Percentiles rank a stretch among this genome's conserved stretches.
Conservation (phyloP, 2,888 invertebrate species). For the Agrotis clavis region DNA sequence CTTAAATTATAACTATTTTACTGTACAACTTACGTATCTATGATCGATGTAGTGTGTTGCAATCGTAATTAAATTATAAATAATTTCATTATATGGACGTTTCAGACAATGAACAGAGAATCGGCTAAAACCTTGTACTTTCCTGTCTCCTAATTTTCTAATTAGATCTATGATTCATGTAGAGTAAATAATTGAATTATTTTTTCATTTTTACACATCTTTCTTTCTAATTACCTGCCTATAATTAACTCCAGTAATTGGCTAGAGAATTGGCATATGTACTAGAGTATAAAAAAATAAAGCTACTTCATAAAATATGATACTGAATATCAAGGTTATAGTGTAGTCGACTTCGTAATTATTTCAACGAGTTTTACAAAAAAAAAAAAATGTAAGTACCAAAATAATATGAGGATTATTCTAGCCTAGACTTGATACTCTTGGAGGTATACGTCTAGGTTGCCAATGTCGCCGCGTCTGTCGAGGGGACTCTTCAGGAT, state of each 20-base stretch:
- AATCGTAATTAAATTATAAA: constrained; percentile 45
- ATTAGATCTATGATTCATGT: constrained; percentile 28
- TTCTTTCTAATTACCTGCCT: constrained; percentile 23
- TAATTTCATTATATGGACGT: constrained; percentile 56
- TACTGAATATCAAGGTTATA: constrained; percentile 15
- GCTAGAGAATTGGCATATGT: constrained; percentile 13
- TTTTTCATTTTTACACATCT: constrained; percentile 15
- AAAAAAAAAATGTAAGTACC: not conserved
- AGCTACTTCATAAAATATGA: constrained; percentile 28
- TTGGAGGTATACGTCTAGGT: too few relatives aligned
- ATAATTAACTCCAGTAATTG: constrained; percentile 24
- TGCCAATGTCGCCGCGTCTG: too few relatives aligned
- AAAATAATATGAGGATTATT: not conserved
- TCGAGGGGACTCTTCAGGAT: too few relatives aligned
- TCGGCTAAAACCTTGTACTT: constrained; percentile 47
- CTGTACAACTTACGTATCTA: constrained; percentile 87
- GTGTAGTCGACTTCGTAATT: constrained; percentile 12
- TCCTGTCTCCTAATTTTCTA: constrained; percentile 13
- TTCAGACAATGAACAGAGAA: constrained; percentile 43
- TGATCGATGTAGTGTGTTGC: constrained; percentile 63
- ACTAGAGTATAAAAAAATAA: constrained; percentile 43
- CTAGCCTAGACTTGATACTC: not conserved
- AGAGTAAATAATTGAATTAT: constrained; percentile 7
- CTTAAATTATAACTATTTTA: constrained; percentile 80
- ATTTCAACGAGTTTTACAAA: not conserved